Evolutionary conservation across 1,140 invertebrate genomes (phyloP).

Genomic region (Lineus longissimus): DNA sequence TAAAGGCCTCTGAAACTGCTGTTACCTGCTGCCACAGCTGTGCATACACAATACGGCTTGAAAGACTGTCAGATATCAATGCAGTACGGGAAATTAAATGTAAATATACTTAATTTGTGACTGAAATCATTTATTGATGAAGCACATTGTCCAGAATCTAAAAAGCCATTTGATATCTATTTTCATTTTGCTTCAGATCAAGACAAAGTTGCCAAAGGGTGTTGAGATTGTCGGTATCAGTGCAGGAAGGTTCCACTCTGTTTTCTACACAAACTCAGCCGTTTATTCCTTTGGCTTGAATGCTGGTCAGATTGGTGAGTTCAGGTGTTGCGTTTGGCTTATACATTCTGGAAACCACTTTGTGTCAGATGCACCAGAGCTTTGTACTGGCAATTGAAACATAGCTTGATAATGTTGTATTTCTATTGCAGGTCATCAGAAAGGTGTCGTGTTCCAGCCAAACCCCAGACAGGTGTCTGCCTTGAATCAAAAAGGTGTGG

Average conservation of each 20-base stretch:
- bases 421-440: conserved; percentile 44
- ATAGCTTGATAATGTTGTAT: too few relatives aligned
- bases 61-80: not conserved
- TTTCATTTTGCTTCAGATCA: conserved; percentile 40
- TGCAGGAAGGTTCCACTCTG: conserved; percentile 65
- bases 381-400: too few relatives aligned
- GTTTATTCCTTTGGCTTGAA: conserved; percentile 70
- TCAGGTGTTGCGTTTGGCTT: too few relatives aligned
- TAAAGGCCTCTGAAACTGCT: too few relatives aligned
- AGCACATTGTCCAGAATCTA: too few relatives aligned
- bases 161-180: too few relatives aligned
- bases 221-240: conserved; percentile 56
- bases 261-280: conserved; percentile 61
- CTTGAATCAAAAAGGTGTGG: conserved; percentile 47
- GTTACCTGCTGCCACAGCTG: too few relatives aligned
- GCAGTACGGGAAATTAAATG: not conserved
- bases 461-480: conserved; percentile 48
- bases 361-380: not conserved
- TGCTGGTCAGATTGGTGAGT: conserved; percentile 66
- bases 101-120: too few relatives aligned
- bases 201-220: conserved; percentile 38
- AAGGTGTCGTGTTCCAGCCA: conserved; percentile 40
- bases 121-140: too few relatives aligned
- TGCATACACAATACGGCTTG: too few relatives aligned
- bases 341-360: not conserved